phyloP scores from a whole-genome alignment of 2,888 invertebrate species.

The Phyllotreta cruciferae region DNA sequence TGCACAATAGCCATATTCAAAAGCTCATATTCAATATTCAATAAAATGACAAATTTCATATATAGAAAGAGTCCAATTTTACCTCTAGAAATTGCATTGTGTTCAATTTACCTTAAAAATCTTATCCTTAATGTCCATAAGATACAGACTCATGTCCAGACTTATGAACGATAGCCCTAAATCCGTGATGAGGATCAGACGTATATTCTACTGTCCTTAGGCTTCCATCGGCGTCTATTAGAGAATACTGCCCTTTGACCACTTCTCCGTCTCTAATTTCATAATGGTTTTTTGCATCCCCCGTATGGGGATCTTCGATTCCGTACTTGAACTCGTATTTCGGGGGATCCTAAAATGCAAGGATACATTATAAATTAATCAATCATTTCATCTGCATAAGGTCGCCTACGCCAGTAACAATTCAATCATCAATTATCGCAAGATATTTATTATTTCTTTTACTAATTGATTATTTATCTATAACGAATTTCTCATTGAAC shows the following conservation, averaged over 20 bases:
- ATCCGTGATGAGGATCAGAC: slow-evolving; percentile 47
- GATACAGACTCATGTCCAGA: slow-evolving; percentile 44
- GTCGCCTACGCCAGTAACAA: too few relatives aligned
- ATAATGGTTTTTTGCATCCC: slow-evolving; percentile 47
- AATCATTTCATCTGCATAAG: too few relatives aligned
- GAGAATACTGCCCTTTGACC: slow-evolving; percentile 47
- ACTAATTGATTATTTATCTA: too few relatives aligned
- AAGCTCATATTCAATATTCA: too few relatives aligned
- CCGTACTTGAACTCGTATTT: slow-evolving; percentile 49
- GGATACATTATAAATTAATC: too few relatives aligned
- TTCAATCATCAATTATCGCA: too few relatives aligned
- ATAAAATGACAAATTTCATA: too few relatives aligned
- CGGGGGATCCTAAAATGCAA: slow-evolving; percentile 40
- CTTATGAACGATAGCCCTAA: slow-evolving; percentile 48
- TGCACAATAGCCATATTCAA: too few relatives aligned
- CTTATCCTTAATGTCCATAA: slow-evolving; percentile 33
- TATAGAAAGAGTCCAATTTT: too few relatives aligned
- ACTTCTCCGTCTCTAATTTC: slow-evolving; percentile 48
- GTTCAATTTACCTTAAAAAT: too few relatives aligned
- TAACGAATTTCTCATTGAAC: background rate
- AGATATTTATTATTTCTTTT: too few relatives aligned
- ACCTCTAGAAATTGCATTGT: too few relatives aligned
- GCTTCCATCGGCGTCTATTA: slow-evolving; percentile 48
- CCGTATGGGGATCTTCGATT: slow-evolving; percentile 46
- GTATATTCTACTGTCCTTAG: slow-evolving; percentile 47